These are phyloP conservation scores for Calameuta pallipes DNA, from an alignment of 2,888 invertebrate genomes.

Conservation along the genomic window DNA sequence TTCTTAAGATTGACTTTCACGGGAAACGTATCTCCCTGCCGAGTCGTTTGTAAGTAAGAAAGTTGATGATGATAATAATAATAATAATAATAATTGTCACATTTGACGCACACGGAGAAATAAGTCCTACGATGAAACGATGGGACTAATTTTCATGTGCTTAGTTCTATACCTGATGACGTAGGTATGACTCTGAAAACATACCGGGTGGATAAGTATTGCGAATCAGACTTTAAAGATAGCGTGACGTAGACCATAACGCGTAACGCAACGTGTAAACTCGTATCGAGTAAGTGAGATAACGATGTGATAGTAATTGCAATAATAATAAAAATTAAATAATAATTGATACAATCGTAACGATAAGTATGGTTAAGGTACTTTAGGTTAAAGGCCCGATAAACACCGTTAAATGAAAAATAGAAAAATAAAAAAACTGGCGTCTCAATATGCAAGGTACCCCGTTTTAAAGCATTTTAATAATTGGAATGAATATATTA, in stretches of 20 bases:
- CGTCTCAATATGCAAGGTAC: conserved; percentile 49
- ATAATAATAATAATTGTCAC: conserved; percentile 12
- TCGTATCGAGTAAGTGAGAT: too few species aligned
- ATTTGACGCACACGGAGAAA: too few species aligned
- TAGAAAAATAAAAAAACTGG: conserved; percentile 43
- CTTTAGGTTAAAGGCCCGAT: conserved; percentile 59
- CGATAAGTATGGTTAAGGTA: conserved; percentile 51
- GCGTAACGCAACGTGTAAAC: too few species aligned
- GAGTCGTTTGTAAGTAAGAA: too few species aligned
- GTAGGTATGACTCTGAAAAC: too few species aligned
- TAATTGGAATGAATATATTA: conserved; percentile 63
- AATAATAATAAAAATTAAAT: conserved; percentile 15
- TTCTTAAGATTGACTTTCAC: too few species aligned
- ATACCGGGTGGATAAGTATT: conserved; percentile 32
- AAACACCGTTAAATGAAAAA: conserved; percentile 47
- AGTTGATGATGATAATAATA: neutral
- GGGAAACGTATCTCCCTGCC: too few species aligned
- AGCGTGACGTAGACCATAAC: neutral
- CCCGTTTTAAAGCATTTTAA: conserved; percentile 57
- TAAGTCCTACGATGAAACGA: conserved; percentile 7
- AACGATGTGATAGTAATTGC: neutral
- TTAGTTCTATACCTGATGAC: too few species aligned
- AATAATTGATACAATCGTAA: conserved; percentile 23
- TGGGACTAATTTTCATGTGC: too few species aligned
- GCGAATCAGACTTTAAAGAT: conserved; percentile 38